Base-by-base conservation (phyloP, 2,113 vertebrate species). In the Rhea pennata region DNA sequence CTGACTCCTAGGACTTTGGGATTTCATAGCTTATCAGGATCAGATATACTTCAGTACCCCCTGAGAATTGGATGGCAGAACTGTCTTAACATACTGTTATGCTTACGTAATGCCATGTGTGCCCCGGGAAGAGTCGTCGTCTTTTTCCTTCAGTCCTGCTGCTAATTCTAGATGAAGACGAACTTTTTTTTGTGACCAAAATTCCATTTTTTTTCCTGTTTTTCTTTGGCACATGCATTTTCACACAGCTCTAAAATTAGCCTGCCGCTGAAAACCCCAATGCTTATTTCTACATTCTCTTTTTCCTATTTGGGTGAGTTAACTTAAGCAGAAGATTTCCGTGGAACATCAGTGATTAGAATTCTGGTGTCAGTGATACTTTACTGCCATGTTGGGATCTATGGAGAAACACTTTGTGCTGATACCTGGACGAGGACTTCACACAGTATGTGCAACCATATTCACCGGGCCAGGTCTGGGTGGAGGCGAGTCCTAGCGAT, bases 1-100 rank as follows among this genome's bases (percentile, higher is more conserved):
- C 91, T 95, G 87, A 92, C 87, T 96, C 0, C 87, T 95, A 93
- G 94, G 96, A 94, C 95, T 94, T 80, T 59, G 87, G 89, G 89
- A 83, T 92, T 96, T 91, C 90, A 84, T 91, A 91, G 67, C 58
- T 54, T 93, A 65, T 95, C 69, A 96, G 84, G 89, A 96, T 95
- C 92, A 90, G 67, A 90, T 74, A 74, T 61, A 21, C 54, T 90
- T 85, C 82, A 70, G 39, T 83, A 95, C 50, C 61, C 80, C 42
- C 64, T 62, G 26, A 64, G 72, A 96, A 93, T 67, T 71, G 44
- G 82, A 80, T 53, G 72, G 84, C 75, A 92, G 48, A 93, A n/a
- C 64, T 87, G 31, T 61, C 74, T 84, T 83, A 87, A 72, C 81
- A 76, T 80, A 95, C 40, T 5, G 0, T 53, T 84, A 79, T 91